Percentiles rank a stretch among this genome's conserved stretches.
Conservation (phyloP, 2,113 vertebrate species). For the Oryzias celebensis region DNA sequence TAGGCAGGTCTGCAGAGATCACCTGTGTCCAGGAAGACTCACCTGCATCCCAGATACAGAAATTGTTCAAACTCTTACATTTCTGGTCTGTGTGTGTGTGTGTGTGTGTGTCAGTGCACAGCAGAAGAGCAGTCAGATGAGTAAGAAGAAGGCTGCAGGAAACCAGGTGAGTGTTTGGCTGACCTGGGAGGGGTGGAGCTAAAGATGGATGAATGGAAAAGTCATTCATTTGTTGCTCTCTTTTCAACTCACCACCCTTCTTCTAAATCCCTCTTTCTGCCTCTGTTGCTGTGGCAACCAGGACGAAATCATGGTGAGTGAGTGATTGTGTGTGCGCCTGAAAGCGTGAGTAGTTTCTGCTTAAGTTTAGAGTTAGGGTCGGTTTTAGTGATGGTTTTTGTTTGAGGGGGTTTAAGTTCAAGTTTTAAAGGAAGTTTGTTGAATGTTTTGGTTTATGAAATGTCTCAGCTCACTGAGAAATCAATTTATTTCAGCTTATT, state of each 20-base stretch:
- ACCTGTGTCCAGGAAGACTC: not conserved
- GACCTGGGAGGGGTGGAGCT: not conserved
- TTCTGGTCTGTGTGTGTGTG: not conserved
- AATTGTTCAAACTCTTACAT: too few relatives aligned
- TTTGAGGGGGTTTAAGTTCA: too few relatives aligned
- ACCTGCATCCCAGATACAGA: not conserved
- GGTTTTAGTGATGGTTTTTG: too few relatives aligned
- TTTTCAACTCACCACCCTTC: slow-evolving; percentile 1
- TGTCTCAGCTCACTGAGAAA: too few relatives aligned
- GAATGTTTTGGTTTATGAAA: too few relatives aligned
- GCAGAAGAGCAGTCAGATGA: slow-evolving; percentile 94
- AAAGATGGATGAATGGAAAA: not conserved
- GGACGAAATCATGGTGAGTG: slow-evolving; percentile 68
- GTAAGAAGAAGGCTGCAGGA: slow-evolving; percentile 92
- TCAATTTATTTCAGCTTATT: too few relatives aligned
- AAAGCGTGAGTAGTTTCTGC: not conserved
- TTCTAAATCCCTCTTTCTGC: slow-evolving; percentile 11
- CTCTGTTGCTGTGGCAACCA: slow-evolving; percentile 44
- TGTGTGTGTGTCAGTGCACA: slow-evolving; percentile 81
- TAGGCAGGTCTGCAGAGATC: not conserved
- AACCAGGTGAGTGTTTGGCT: slow-evolving; percentile 83
- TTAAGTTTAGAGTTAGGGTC: not conserved
- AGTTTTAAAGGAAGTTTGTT: too few relatives aligned
- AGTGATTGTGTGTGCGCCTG: slow-evolving; percentile 6
- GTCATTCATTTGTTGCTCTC: slow-evolving; percentile 5